These are phyloP conservation scores for Phaetusa simplex DNA, from an alignment of 2,113 vertebrate species.

Conservation along the genomic window DNA sequence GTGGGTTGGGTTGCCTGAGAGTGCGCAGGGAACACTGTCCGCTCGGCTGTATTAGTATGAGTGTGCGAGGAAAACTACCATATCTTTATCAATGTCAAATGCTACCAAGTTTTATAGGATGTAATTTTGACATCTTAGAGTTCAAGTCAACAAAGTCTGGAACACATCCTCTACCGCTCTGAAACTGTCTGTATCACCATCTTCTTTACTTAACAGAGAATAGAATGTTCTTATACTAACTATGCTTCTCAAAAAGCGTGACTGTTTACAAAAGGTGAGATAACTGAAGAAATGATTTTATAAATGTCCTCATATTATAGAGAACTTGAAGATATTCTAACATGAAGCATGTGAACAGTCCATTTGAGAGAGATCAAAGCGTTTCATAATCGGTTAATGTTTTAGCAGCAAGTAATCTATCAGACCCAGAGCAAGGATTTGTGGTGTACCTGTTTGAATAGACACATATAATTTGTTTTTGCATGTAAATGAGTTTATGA, in stretches of 20 bases:
- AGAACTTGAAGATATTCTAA: not conserved
- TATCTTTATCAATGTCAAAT: not conserved
- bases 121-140: not conserved
- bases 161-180: not conserved
- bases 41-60: rapidly evolving
- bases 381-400: not conserved
- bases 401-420: not conserved
- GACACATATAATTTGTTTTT: not conserved
- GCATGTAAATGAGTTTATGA: not conserved
- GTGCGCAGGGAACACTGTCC: rapidly evolving
- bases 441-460: not conserved
- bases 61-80: rapidly evolving
- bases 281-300: not conserved
- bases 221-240: not conserved
- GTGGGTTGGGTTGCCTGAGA: not conserved
- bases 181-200: not conserved
- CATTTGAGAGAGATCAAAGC: not conserved
- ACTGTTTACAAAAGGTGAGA: not conserved
- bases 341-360: not conserved
- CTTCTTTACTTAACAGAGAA: not conserved
- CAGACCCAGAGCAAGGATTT: not conserved
- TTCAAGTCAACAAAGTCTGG: not conserved
- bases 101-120: not conserved
- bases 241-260: not conserved
- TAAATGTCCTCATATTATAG: not conserved